Conservation (phyloP, 1,140 invertebrate genomes). For the Drosophila bocki region DNA sequence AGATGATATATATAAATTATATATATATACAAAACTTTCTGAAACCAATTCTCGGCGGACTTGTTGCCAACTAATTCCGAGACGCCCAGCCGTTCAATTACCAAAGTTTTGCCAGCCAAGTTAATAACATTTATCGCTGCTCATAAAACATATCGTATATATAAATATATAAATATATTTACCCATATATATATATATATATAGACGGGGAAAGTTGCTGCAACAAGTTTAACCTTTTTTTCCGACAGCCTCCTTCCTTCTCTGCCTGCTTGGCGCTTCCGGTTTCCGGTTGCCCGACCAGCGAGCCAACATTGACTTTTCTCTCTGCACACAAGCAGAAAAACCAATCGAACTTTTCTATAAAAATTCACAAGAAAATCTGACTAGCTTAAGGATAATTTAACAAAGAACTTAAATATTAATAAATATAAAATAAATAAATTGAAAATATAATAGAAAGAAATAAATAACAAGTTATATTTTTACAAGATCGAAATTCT, state of each 20-base stretch:
- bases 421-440: neutral
- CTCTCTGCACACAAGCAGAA: conserved; percentile 7
- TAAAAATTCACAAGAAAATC: neutral
- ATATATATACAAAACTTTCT: conserved; percentile 25
- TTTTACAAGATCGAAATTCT: conserved; percentile 47
- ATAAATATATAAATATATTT: conserved; percentile 4
- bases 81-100: conserved; percentile 65
- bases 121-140: conserved; percentile 78
- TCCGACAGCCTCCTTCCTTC: neutral
- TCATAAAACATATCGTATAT: conserved; percentile 60
- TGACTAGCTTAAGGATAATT: neutral
- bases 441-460: neutral
- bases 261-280: conserved; percentile 22
- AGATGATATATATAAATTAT: neutral
- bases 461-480: no score
- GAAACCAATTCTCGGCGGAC: conserved; percentile 52
- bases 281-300: conserved; percentile 47
- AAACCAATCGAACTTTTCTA: conserved; percentile 8
- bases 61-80: conserved; percentile 59
- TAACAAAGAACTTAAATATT: no score
- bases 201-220: conserved; percentile 61
- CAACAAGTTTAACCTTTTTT: conserved; percentile 75
- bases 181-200: conserved; percentile 22
- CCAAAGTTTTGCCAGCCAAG: conserved; percentile 73
- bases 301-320: conserved; percentile 48